Conservation (phyloP, 1,140 invertebrate genomes). For the Polypedilum pembai region DNA sequence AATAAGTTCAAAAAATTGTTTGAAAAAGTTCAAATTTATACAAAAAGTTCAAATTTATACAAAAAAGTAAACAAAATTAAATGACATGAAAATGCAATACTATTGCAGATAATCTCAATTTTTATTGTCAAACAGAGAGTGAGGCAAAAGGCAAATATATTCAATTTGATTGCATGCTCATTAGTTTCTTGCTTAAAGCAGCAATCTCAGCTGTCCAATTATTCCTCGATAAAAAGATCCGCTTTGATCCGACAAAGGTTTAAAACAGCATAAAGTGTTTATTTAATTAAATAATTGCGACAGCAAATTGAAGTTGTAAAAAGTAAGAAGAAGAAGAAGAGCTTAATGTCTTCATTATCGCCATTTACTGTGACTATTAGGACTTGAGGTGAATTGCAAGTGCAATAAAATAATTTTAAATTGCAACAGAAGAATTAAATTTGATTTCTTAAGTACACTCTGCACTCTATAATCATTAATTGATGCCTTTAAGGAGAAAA, state of each 20-base stretch:
- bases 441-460: no score
- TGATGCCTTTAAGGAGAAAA: no score
- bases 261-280: slow-evolving; percentile 8
- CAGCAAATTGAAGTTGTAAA: slow-evolving; percentile 11
- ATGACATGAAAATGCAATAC: neutral
- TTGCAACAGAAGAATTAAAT: no score
- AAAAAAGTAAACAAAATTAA: no score
- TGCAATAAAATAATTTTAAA: no score
- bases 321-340: neutral
- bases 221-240: neutral
- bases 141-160: neutral
- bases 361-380: no score
- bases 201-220: neutral
- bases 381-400: no score
- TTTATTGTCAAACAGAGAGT: slow-evolving; percentile 23
- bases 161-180: neutral
- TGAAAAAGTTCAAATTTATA: no score
- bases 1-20: no score
- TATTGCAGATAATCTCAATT: slow-evolving; percentile 11
- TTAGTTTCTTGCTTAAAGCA: neutral
- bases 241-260: neutral
- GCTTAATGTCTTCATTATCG: no score
- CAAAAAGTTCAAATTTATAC: no score
- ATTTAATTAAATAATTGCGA: slow-evolving; percentile 24
- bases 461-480: no score